A percentile compares a stretch with the other conserved stretches of the same genome.
Conservation (phyloP, 2,888 invertebrate genomes). For the Oscheius onirici region DNA sequence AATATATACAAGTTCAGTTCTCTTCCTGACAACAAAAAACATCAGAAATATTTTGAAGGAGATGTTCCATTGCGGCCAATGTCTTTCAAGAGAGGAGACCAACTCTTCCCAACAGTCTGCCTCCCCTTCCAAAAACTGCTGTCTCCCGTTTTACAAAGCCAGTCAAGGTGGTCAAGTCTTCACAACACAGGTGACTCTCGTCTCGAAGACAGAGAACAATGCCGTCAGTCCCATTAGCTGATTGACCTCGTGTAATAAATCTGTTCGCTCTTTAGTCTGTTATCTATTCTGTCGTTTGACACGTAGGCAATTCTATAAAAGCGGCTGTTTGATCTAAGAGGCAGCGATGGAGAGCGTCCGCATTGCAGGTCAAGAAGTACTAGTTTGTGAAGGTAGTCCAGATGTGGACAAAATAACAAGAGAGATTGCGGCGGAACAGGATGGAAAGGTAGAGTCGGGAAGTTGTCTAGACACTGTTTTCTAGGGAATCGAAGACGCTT, state of each 20-base stretch:
- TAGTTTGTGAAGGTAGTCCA: too few species aligned
- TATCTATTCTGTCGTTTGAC: too few species aligned
- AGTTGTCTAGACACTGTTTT: not conserved
- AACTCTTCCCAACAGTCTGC: not conserved
- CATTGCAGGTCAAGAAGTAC: too few species aligned
- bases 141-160: not conserved
- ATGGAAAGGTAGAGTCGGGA: too few species aligned
- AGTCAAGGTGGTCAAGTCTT: not conserved
- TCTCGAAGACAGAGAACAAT: slow-evolving; percentile 1
- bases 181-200: not conserved
- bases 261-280: too few species aligned
- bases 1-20: not conserved
- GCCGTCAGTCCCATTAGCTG: not conserved
- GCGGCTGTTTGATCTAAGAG: too few species aligned
- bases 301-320: too few species aligned
- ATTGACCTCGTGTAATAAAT: not conserved
- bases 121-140: not conserved
- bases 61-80: slow-evolving; percentile 6
- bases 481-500: slow-evolving; percentile 58
- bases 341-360: too few species aligned
- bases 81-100: not conserved
- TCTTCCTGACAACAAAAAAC: slow-evolving; percentile 19
- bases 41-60: slow-evolving; percentile 9
- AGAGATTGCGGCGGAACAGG: too few species aligned
- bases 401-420: too few species aligned